phyloP scores from a whole-genome alignment of 2,888 invertebrate genomes.

The Electrophaes corylata region DNA sequence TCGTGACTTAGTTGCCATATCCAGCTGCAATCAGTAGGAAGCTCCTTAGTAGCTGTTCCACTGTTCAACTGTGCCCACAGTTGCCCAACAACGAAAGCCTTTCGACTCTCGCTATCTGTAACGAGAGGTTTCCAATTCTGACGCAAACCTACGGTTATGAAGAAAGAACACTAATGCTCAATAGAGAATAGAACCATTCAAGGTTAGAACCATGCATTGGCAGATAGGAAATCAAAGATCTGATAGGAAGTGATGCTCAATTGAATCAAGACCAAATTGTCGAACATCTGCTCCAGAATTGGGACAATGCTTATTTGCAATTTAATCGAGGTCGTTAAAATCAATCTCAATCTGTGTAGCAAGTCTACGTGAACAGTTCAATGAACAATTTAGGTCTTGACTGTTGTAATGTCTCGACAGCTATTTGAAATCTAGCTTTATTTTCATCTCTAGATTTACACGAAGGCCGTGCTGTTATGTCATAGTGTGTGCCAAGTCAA shows the following conservation, averaged over 20 bases:
- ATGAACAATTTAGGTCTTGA: conserved; percentile 33
- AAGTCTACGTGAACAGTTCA: conserved; percentile 19
- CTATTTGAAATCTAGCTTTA: conserved; percentile 36
- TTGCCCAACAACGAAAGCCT: conserved; percentile 77
- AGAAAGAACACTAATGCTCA: conserved; percentile 59
- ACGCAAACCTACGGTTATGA: conserved; percentile 70
- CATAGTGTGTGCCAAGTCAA: conserved; percentile 31
- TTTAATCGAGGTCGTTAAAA: conserved; percentile 47
- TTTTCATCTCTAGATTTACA: conserved; percentile 40
- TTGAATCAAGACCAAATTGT: conserved; percentile 41
- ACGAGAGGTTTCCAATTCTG: conserved; percentile 83
- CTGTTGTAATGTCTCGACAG: conserved; percentile 28
- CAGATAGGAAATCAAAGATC: conserved; percentile 11
- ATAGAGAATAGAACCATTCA: conserved; percentile 54
- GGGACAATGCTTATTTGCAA: conserved; percentile 49
- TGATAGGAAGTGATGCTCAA: conserved; percentile 29
- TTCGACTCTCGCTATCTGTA: conserved; percentile 81
- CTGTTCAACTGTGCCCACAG: conserved; percentile 70
- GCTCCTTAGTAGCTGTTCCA: conserved; percentile 79
- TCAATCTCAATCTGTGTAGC: conserved; percentile 30
- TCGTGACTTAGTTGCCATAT: conserved; percentile 83
- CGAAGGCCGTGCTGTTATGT: conserved; percentile 46
- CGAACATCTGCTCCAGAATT: conserved; percentile 40
- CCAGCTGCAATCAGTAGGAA: conserved; percentile 84
- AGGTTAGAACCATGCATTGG: conserved; percentile 61